Evolutionary conservation across 2,113 vertebrate genomes (phyloP), one percentile per base, ranked within the genome.

Genomic region (Erinaceus europaeus): DNA sequence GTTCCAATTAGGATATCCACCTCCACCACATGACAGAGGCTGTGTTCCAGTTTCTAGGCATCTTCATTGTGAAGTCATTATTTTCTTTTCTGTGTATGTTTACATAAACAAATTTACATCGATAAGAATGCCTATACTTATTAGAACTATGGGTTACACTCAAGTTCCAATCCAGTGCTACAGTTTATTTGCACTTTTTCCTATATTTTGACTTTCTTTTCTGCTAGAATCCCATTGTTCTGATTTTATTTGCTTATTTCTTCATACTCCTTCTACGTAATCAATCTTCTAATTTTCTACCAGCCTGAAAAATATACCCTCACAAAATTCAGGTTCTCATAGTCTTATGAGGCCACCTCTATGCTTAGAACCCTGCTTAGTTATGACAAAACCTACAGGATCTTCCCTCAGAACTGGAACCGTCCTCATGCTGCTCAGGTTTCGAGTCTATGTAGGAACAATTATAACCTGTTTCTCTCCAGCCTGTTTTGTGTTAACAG

Each of bases 141-240:
- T 48, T 90, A 27, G 83, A 90, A 73, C 17, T 9, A 20, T 32
- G n/a, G 36, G 48, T 36, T n/a, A n/a, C n/a, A n/a, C n/a, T n/a
- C n/a, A n/a, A n/a, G n/a, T n/a, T n/a, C n/a, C n/a, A n/a, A n/a
- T n/a, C n/a, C n/a, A n/a, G n/a, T n/a, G n/a, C n/a, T n/a, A n/a
- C n/a, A n/a, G n/a, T n/a, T n/a, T n/a, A n/a, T n/a, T n/a, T n/a
- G n/a, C n/a, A n/a, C n/a, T n/a, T n/a, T n/a, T n/a, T n/a, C n/a
- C n/a, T n/a, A n/a, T 61, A 65, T 77, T 64, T 90, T 83, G 65
- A 61, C 48, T 83, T 7, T 17, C 23, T 86, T 78, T 59, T 78
- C 50, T 83, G 36, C 59, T 52, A 40, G 17, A 48, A 2, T 81
- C 4, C 11, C 48, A 67, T 5, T n/a, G 15, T 48, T 48, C 11